A percentile compares a stretch with the other conserved stretches of the same genome.
Conservation (phyloP, 1,140 invertebrate genomes). For the Gonioctena quinquepunctata region DNA sequence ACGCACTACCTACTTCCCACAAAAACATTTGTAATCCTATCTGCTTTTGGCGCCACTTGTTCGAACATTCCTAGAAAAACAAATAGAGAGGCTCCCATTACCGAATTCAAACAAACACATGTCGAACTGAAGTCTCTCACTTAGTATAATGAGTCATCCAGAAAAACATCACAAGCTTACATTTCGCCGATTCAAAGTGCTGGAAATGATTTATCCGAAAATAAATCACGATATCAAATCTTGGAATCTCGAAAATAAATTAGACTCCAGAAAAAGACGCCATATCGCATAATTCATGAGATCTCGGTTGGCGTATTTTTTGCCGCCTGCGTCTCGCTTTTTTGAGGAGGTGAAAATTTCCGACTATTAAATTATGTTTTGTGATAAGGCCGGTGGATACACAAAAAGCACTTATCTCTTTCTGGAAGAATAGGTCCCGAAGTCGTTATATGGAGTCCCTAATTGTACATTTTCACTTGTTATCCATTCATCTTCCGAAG, state of each 20-base stretch:
- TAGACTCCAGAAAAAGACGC: neutral
- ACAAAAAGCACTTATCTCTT: slow-evolving; percentile 44
- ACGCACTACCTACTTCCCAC: too few species aligned
- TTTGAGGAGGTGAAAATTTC: slow-evolving; percentile 31
- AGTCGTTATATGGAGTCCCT: slow-evolving; percentile 40
- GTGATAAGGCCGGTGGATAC: slow-evolving; percentile 24
- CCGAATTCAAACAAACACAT: slow-evolving; percentile 10
- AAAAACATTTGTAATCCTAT: slow-evolving; percentile 1
- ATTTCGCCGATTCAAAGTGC: neutral
- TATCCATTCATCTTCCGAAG: slow-evolving; percentile 42
- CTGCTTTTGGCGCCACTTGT: slow-evolving; percentile 9
- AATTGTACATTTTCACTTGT: slow-evolving; percentile 39
- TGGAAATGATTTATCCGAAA: neutral
- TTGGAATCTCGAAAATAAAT: slow-evolving; percentile 8
- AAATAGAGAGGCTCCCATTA: neutral
- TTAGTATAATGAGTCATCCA: neutral
- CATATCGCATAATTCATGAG: neutral
- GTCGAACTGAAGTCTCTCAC: neutral
- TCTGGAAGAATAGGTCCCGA: slow-evolving; percentile 44
- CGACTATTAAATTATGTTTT: slow-evolving; percentile 33
- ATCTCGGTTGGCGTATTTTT: slow-evolving; percentile 14
- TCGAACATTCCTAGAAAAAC: slow-evolving; percentile 8
- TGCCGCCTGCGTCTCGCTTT: neutral
- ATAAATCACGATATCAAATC: slow-evolving; percentile 6
- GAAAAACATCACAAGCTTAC: neutral